phyloP scores from a whole-genome alignment of 2,888 invertebrate species.

The Brachyptera risi region DNA sequence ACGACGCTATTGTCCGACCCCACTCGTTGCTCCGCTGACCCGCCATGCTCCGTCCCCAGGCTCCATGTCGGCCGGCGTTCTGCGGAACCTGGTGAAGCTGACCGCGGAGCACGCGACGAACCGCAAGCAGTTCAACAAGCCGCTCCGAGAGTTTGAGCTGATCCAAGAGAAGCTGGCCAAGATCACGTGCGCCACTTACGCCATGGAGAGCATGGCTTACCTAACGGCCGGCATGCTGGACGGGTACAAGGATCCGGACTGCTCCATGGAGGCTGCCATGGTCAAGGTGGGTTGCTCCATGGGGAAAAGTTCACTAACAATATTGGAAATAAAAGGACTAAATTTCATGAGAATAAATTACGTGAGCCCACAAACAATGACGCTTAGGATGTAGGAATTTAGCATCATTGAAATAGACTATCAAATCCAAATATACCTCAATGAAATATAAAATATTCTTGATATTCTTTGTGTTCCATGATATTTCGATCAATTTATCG shows the following conservation, averaged over 20 bases:
- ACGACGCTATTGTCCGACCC: too few relatives aligned
- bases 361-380: too few relatives aligned
- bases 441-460: too few relatives aligned
- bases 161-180: slow-evolving; percentile 51
- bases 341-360: not conserved
- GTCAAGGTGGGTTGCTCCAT: slow-evolving; percentile 55
- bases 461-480: too few relatives aligned
- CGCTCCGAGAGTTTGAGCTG: slow-evolving; percentile 48
- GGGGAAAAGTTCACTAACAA: not conserved
- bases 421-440: too few relatives aligned
- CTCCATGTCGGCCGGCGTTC: slow-evolving; percentile 40
- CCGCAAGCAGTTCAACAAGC: slow-evolving; percentile 49
- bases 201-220: slow-evolving; percentile 83
- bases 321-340: too few relatives aligned
- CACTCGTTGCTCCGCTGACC: too few relatives aligned
- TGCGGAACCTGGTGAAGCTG: slow-evolving; percentile 50
- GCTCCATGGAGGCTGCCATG: slow-evolving; percentile 72
- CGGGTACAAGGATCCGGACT: slow-evolving; percentile 70
- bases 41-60: too few relatives aligned
- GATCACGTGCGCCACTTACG: slow-evolving; percentile 58
- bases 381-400: too few relatives aligned
- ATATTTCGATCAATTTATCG: too few relatives aligned
- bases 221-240: slow-evolving; percentile 77
- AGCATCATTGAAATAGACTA: too few relatives aligned
- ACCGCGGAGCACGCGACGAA: slow-evolving; percentile 52